Base-by-base conservation (phyloP, 1,140 invertebrate genomes). In the Sinella curviseta region DNA sequence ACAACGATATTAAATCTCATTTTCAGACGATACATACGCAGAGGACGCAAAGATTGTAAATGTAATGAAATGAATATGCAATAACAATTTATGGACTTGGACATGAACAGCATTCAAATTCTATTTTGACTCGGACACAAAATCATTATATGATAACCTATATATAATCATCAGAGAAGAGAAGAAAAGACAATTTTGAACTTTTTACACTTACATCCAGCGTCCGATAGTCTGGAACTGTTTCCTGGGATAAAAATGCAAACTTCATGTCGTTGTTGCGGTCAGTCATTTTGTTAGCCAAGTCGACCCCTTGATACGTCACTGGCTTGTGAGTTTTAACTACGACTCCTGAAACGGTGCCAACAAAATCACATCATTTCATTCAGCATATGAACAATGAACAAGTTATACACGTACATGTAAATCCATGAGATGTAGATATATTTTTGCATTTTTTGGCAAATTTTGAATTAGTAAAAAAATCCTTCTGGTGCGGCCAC, bases 201-300 rank as follows among this genome's bases (percentile, higher is more conserved):
- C 14, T 60, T 16, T 16, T 16, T 57, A 24, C 26, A 82, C 84
- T 84, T 82, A 87, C 87, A 82, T 90, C 89, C 2, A 92, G 88
- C 3, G 93, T 91, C 82, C 94, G 89, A 87, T 95, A 95, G 88
- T 95, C 94, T 39, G 94, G 93, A 76, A 93, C 91, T 17, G 94
- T 95, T 88, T 94, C 92, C 1, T 92, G 91, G 28, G 93, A 92
- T 0, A 95, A 88, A 86, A 95, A 95, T 1, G 93, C 92, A 86
- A 94, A 94, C 87, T 95, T 95, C 87, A 92, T 92, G 82, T 93
- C 91, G 84, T 93, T 94, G 87, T 95, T 95, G 14, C 92, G 88
- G 84, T 93, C 91, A 28, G 91, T 89, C 20, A 85, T 85, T 88
- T 85, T 26, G 84, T 85, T 74, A 83, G 84, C 81, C 85, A 84